Percentiles rank a stretch among this genome's conserved stretches.
These are phyloP conservation scores for Macaria liturata DNA, from an alignment of 2,888 invertebrate genomes.

Conservation along the genomic window DNA sequence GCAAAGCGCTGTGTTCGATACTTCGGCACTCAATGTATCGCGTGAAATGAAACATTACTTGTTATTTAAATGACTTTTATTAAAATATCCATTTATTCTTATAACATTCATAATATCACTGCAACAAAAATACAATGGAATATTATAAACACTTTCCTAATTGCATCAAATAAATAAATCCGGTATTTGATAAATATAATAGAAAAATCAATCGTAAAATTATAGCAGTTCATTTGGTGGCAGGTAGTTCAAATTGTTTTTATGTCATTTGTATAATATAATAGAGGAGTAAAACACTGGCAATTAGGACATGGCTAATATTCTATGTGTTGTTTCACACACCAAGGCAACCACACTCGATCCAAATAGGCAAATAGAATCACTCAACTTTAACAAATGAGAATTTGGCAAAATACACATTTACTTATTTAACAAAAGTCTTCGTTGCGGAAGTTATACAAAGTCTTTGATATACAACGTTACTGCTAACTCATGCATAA, in stretches of 20 bases:
- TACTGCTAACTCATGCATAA: too few species aligned
- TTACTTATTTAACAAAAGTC: slow-evolving; percentile 18
- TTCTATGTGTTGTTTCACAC: slow-evolving; percentile 34
- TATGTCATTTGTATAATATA: slow-evolving; percentile 21
- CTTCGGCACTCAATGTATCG: too few species aligned
- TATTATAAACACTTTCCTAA: slow-evolving; percentile 80
- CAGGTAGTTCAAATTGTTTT: slow-evolving; percentile 44
- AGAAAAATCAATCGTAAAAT: slow-evolving; percentile 34
- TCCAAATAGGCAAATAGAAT: slow-evolving; percentile 48
- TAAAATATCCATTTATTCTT: slow-evolving; percentile 84
- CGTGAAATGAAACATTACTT: slow-evolving; percentile 52
- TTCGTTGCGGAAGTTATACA: slow-evolving; percentile 13
- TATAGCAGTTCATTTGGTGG: slow-evolving; percentile 32
- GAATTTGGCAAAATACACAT: slow-evolving; percentile 29
- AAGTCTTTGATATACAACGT: slow-evolving; percentile 12
- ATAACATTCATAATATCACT: slow-evolving; percentile 84
- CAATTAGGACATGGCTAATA: slow-evolving; percentile 56
- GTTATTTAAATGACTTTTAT: slow-evolving; percentile 82
- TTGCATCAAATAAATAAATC: slow-evolving; percentile 54
- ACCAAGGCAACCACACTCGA: slow-evolving; percentile 52
- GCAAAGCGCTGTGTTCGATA: too few species aligned
- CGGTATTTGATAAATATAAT: slow-evolving; percentile 57
- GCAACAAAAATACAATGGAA: slow-evolving; percentile 83
- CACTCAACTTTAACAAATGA: slow-evolving; percentile 48
- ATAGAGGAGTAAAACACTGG: slow-evolving; percentile 37